phyloP scores from a whole-genome alignment of 1,140 invertebrate genomes.

The Chelonus insularis region DNA sequence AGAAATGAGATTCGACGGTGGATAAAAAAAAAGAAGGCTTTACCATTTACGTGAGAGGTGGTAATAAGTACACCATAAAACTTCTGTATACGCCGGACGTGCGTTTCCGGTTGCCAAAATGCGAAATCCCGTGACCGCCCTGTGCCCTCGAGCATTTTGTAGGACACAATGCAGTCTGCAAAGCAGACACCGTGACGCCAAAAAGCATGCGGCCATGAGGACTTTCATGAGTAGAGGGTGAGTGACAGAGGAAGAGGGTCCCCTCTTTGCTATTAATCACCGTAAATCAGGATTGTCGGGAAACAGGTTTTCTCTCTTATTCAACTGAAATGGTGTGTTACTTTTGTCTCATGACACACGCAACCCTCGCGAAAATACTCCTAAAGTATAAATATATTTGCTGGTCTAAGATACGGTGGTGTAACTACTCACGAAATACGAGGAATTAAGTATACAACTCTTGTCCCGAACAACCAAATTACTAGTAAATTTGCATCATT shows the following conservation, averaged over 20 bases:
- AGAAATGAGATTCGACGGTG: neutral
- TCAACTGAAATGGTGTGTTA: neutral
- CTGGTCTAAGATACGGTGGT: no score
- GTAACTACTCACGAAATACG: no score
- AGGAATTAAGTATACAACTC: no score
- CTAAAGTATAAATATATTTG: neutral
- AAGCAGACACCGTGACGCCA: slow-evolving; percentile 47
- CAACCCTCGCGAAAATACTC: neutral
- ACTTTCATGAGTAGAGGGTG: neutral
- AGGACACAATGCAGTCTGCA: slow-evolving; percentile 41
- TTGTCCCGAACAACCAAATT: no score
- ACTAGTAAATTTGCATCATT: neutral
- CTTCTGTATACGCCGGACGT: slow-evolving; percentile 30
- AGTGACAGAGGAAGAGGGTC: slow-evolving; percentile 7
- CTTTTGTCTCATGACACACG: slow-evolving; percentile 17
- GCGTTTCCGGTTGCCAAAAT: slow-evolving; percentile 41
- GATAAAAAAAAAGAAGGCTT: neutral
- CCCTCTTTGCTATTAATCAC: slow-evolving; percentile 19
- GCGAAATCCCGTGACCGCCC: slow-evolving; percentile 37
- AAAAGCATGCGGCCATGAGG: slow-evolving; percentile 25
- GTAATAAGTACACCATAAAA: slow-evolving; percentile 4
- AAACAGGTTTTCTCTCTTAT: slow-evolving; percentile 22
- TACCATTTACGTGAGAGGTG: neutral
- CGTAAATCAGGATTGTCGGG: slow-evolving; percentile 24
- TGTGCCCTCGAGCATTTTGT: neutral